A percentile compares a stretch with the other conserved stretches of the same genome.
Evolutionary conservation across 2,113 vertebrate species (phyloP).

Genomic region (Stomatorhinus ivindoensis): DNA sequence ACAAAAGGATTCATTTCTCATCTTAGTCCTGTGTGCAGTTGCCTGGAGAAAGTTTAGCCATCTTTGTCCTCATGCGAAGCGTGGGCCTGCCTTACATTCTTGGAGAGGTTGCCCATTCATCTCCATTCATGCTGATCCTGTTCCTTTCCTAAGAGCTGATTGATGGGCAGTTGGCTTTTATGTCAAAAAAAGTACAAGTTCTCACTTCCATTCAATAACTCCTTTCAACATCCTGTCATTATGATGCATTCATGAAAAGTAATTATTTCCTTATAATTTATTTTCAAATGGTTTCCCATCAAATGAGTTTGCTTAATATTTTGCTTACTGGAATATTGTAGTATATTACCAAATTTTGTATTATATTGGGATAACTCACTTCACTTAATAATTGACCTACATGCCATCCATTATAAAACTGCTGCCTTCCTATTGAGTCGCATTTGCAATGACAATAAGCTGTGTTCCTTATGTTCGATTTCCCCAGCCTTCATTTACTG

Average conservation of each 20-base stretch:
- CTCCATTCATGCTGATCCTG: background rate
- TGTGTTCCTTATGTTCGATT: background rate
- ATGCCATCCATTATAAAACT: background rate
- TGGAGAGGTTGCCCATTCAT: background rate
- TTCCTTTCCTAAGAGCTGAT: background rate
- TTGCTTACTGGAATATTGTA: background rate
- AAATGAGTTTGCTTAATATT: background rate
- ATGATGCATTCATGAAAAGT: background rate
- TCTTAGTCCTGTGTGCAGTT: constrained; percentile 3
- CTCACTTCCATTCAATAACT: background rate
- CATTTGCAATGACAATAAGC: background rate
- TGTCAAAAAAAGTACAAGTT: background rate
- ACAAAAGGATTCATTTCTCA: constrained; percentile 17
- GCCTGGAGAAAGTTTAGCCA: background rate
- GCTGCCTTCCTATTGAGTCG: background rate
- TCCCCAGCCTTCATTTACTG: background rate
- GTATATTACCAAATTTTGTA: background rate
- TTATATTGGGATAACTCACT: background rate
- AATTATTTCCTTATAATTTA: background rate
- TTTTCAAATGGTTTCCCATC: background rate
- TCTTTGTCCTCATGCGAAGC: background rate
- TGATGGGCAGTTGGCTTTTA: constrained; percentile 5
- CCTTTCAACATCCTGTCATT: background rate
- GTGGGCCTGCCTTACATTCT: background rate
- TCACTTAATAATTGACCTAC: background rate